Evolutionary conservation across 2,113 vertebrate genomes (phyloP).

Genomic region (Cervus canadensis): DNA sequence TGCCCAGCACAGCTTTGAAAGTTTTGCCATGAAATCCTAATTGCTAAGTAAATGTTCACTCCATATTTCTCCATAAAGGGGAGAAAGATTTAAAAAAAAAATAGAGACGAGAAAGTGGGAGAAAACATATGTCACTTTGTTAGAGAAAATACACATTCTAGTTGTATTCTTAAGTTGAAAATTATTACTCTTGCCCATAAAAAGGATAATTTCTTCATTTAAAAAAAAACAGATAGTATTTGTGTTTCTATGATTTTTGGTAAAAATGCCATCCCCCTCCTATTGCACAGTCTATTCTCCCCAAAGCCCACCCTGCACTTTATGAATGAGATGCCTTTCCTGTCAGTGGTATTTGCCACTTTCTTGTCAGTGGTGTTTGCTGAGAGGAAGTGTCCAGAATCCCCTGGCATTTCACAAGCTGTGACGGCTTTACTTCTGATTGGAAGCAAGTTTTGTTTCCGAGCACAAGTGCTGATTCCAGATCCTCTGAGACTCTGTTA

Average conservation of each 20-base stretch:
- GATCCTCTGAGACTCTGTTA: neutral
- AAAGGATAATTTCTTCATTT: neutral
- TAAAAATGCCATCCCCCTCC: neutral
- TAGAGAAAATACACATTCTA: neutral
- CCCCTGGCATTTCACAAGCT: neutral
- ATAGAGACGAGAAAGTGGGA: neutral
- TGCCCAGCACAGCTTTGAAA: conserved; percentile 77
- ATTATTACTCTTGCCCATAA: neutral
- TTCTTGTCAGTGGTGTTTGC: neutral
- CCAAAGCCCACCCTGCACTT: neutral
- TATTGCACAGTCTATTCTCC: neutral
- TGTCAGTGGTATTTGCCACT: neutral
- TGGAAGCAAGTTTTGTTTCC: neutral
- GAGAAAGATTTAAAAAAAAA: neutral
- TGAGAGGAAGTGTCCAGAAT: neutral
- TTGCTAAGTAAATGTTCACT: conserved; percentile 76
- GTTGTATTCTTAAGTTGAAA: neutral
- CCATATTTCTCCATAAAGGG: conserved; percentile 58
- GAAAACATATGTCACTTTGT: neutral
- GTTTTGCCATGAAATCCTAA: conserved; percentile 71
- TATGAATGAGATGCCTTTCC: neutral
- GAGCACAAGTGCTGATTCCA: neutral
- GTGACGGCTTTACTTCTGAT: neutral
- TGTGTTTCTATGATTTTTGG: neutral
- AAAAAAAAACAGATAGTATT: neutral